phyloP scores from a whole-genome alignment of 2,113 vertebrate genomes.

The Nymphicus hollandicus region DNA sequence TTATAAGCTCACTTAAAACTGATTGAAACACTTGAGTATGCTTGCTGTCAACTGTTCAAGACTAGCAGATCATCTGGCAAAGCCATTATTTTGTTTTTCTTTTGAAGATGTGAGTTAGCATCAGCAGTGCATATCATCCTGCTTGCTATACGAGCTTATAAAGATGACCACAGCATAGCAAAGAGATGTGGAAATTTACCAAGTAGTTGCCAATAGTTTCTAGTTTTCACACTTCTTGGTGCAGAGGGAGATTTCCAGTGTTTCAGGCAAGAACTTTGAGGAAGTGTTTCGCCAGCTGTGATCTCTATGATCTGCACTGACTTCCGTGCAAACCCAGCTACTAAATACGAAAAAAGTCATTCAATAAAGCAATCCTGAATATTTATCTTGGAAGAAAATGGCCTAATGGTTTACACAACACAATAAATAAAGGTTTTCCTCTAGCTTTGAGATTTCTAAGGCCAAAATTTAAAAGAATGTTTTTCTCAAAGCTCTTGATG shows the following conservation, averaged over 20 bases:
- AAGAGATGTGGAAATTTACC: background rate
- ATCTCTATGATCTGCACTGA: background rate
- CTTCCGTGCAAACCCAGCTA: background rate
- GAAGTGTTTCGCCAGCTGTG: background rate
- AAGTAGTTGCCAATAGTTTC: background rate
- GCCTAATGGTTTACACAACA: background rate
- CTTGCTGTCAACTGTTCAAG: background rate
- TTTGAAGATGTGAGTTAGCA: background rate
- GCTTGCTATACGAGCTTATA: background rate
- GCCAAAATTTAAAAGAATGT: background rate
- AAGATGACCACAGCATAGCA: background rate
- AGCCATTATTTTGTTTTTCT: background rate
- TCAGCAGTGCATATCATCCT: background rate
- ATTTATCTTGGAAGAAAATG: background rate
- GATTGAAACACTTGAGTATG: background rate
- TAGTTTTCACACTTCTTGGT: background rate
- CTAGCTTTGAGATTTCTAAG: background rate
- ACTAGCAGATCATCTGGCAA: background rate
- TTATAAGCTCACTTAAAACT: background rate
- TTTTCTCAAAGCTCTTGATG: background rate
- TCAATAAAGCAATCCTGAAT: background rate
- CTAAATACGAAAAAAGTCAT: background rate
- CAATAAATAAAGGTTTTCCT: background rate
- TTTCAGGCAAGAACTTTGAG: background rate
- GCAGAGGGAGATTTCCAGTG: background rate